Base-by-base conservation (phyloP, 1,140 invertebrate genomes). In the Caenorhabditis inopinata region DNA sequence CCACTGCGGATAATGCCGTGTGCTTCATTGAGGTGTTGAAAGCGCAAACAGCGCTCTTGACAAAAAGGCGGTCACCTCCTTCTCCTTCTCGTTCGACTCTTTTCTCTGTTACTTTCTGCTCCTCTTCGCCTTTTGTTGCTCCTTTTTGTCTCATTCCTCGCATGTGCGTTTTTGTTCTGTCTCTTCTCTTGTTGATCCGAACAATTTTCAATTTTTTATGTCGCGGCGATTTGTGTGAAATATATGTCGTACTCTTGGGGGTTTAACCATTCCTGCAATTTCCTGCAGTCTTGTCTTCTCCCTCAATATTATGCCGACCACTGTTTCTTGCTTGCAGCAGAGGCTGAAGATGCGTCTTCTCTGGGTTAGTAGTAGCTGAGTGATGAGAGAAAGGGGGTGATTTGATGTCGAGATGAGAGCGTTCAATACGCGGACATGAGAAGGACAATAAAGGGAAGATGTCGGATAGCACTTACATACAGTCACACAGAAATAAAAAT, bases 21-120 rank as follows among this genome's bases (percentile, higher is more conserved):
- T 68, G 58, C 58, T 68, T 68, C 58, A 68, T 68, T 38, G 58
- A 68, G 58, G 58, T 68, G 58, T 68, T 68, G 58, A 68, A 68
- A 68, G 58, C 58, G 58, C 58, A 68, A 68, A 68, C n/a, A 68
- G 32, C 58, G 58, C 58, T 68, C 58, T 68, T 68, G 58, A 68
- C 58, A 38, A 68, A 38, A 68, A 68, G 74, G 74, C 47, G 42
- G 45, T 75, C 74, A 29, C 23, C 42, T 47, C 62, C 62, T 9
- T 45, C 68, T 75, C 74, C 2, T 49, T 75, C 74, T 75, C 74
- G 42, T 32, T 49, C 47, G 9, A 25, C 68, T 48, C 32, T 75
- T 47, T 48, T 47, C 74, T 25, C 42, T 74, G 35, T 75, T 48
- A 75, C 74, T 49, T 75, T 75, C 74, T 68, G 14, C 38, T 68